phyloP scores from a whole-genome alignment of 2,113 vertebrate species.

The Muntiacus muntjak region DNA sequence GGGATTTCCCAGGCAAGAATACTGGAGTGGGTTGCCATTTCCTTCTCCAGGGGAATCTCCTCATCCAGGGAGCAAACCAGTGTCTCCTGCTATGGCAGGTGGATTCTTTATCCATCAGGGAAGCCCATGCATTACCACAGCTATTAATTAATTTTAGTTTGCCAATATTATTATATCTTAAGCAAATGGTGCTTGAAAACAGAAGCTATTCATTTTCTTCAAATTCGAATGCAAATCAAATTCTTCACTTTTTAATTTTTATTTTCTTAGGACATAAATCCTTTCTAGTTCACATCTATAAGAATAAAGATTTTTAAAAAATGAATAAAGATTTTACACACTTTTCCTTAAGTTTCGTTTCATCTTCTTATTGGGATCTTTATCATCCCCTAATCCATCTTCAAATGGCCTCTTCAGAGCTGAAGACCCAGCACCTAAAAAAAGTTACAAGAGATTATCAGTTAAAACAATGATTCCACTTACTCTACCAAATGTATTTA shows the following conservation, averaged over 20 bases:
- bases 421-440: constrained; percentile 82
- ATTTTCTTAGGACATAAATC: constrained; percentile 13
- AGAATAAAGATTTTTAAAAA: neutral
- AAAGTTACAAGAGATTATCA: constrained; percentile 39
- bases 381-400: constrained; percentile 93
- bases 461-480: neutral
- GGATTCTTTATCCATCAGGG: neutral
- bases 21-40: neutral
- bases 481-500: neutral
- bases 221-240: constrained; percentile 29
- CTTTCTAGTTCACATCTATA: constrained; percentile 1
- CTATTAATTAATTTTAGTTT: constrained; percentile 10
- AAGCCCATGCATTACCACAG: neutral
- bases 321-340: constrained; percentile 71
- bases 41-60: neutral
- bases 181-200: constrained; percentile 5
- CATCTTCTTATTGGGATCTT: constrained; percentile 99
- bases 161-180: neutral
- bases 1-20: neutral
- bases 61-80: neutral
- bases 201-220: constrained; percentile 2
- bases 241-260: constrained; percentile 11
- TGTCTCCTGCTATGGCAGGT: neutral
- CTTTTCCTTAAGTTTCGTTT: constrained; percentile 98
- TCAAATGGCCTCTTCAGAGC: constrained; percentile 97